Base-by-base conservation (phyloP, 2,113 vertebrate genomes). In the Phoxinus phoxinus region DNA sequence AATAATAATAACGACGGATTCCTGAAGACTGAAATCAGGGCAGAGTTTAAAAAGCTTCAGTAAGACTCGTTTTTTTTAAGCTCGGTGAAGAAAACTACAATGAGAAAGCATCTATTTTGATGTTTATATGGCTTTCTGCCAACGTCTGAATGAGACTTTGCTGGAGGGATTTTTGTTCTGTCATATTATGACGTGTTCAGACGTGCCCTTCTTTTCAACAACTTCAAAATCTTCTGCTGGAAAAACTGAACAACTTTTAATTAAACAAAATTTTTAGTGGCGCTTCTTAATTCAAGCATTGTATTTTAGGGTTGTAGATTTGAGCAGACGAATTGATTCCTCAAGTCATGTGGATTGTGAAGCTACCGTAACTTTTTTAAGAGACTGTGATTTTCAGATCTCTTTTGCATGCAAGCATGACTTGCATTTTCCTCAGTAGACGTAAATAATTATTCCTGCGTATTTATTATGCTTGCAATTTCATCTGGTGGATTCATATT, bases 171-270 rank as follows among this genome's bases (percentile, higher is more conserved):
- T 72, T 37, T 65, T 81, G 23, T 51, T 11, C 17, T n/a, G 79
- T 58, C 32, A 58, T 53, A 21, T 63, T 44, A 46, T 71, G 85
- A 51, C 85, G 35, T 85, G 82, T 86, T 51, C n/a, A 25, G 51
- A 82, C 86, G 10, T 65, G 85, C 59, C 58, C 59, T 48, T 41
- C 37, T 75, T 81, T 82, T 78, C 23, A 56, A 71, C 69, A 30
- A 65, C 56, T 41, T 78, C 73, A 86, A 85, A 79, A 73, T 74
- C 13, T 12, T 85, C 61, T 15, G 13, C 25, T 15, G 2, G 77
- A 32, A 30, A 74, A 71, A 23, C 11, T 17, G 6, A 32, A 56
- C 32, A 15, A 0, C n/a, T 78, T 78, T 35, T 23, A 79, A 63
- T 79, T 84, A 72, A 13, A 37, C 15, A 67, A 19, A 2, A 35